Base-by-base conservation (phyloP, 2,888 invertebrate species). In the Trissonchulus latispiculum region DNA sequence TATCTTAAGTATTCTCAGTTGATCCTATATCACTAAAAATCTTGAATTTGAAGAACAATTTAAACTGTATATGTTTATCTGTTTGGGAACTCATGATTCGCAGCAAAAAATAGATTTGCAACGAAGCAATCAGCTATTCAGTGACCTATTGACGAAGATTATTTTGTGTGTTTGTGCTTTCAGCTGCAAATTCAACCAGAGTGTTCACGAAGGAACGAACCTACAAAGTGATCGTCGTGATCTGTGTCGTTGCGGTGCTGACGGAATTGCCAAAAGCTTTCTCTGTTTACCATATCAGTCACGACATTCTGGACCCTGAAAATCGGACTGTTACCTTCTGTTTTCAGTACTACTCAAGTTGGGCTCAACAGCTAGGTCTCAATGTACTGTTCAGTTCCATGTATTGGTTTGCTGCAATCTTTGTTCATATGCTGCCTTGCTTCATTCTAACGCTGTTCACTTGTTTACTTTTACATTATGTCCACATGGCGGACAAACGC, bases 391-490 rank as follows among this genome's bases (percentile, higher is more conserved):
- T 89, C 85, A 89, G 90, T 72, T 66, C 35, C 3, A 83, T 83
- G 74, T 83, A 87, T 85, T 88, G 90, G 79, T 92, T 93, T 84
- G 87, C 94, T 18, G 91, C 93, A 23, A 84, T 94, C 2, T 93
- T 92, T 85, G 92, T 95, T 62, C 84, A 85, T 76, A 72, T 77
- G 32, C 15, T 76, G 1, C 77, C 77, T 18, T 64, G 66, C 28
- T 64, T 64, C 31, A n/a, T 33, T 8, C 66, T 64, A 8, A 62
- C 74, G 61, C 29, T 75, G 36, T 77, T 78, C 75, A 76, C 77
- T 15, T 23, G 37, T 31, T 32, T 64, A 67, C 74, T 74, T 23
- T 32, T 74, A 15, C 2, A 37, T 1, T 37, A 62, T 8, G 33
- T 74, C 28, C 15, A 37, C 3, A 35, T 33, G 67, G 72, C 68